Evolutionary conservation across 2,113 vertebrate genomes (phyloP), one percentile per base, ranked within the genome.

Genomic region (Pterocles gutturalis): DNA sequence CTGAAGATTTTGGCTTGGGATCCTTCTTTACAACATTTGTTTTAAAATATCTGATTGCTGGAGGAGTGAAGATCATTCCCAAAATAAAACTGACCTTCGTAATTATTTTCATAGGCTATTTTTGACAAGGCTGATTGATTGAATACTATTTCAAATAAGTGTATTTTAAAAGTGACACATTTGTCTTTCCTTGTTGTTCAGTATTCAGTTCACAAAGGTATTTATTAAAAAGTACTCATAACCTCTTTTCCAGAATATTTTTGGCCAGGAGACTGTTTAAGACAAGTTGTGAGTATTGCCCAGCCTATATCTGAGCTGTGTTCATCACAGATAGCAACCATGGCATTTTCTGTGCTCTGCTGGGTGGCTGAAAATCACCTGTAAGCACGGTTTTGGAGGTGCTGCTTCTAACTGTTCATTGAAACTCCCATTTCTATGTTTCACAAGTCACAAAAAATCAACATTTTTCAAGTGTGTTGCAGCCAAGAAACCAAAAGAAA

Each of bases 401-500:
- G 34, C 10, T 11, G 3, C 46, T 84, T 81, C 54, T 29, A 83
- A 19, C 4, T 0, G 0, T 16, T 51, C 24, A 28, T 2, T 22
- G 10, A 70, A 89, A 84, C 8, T 77, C 28, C 17, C 29, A 36
- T 49, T 83, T 78, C 80, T 48, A 67, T 2, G 0, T 69, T 94
- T 67, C 72, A 29, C 38, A 48, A 24, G 13, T 28, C 54, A 85
- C 0, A 2, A 62, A 87, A 87, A 9, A 49, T 31, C 5, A 18
- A 5, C 2, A 2, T 19, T n/a, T 58, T 45, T 49, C 33, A 46
- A 33, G 17, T 55, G 41, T 51, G 77, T 12, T 65, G 34, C 49
- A 92, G 62, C 49, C 67, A 89, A 77, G 36, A 81, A 93, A 41
- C n/a, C 31, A 89, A 58, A 26, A 83, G 51, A 87, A 91, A 89